These are phyloP conservation scores for Yponomeuta evonymella DNA, from an alignment of 2,888 invertebrate species.

Conservation along the genomic window DNA sequence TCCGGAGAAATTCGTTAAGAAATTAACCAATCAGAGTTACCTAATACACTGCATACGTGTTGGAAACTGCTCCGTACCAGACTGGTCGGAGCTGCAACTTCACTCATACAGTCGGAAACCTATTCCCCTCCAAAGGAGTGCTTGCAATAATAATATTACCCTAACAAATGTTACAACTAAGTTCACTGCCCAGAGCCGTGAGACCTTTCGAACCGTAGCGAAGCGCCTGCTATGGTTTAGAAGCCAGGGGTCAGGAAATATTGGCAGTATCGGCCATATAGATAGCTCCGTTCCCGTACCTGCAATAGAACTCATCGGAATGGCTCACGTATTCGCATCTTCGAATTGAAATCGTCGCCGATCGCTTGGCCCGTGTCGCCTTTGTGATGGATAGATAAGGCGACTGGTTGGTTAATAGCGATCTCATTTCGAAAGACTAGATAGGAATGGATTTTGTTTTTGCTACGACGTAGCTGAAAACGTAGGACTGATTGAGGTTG, in stretches of 20 bases:
- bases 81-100: not conserved
- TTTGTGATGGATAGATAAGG: conserved; percentile 17
- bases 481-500: not conserved
- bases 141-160: conserved; percentile 19
- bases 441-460: not conserved
- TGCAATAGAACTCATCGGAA: conserved; percentile 7
- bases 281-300: conserved; percentile 8
- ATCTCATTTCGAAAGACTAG: not conserved
- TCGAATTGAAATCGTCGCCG: conserved; percentile 41
- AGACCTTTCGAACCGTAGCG: not conserved
- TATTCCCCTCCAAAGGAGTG: not conserved
- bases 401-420: conserved; percentile 6
- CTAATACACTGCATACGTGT: conserved; percentile 1
- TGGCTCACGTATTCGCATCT: conserved; percentile 32
- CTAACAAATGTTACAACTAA: conserved; percentile 15
- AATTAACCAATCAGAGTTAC: not conserved
- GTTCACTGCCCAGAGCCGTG: not conserved
- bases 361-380: conserved; percentile 37
- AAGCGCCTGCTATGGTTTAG: not conserved
- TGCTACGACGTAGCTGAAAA: not conserved
- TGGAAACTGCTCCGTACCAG: not conserved
- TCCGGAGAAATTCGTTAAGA: not conserved
- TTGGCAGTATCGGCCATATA: conserved; percentile 4
- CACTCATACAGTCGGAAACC: conserved; percentile 9
- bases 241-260: not conserved